These are phyloP conservation scores for Colletes latitarsis DNA, from an alignment of 1,140 invertebrate species.

Conservation along the genomic window DNA sequence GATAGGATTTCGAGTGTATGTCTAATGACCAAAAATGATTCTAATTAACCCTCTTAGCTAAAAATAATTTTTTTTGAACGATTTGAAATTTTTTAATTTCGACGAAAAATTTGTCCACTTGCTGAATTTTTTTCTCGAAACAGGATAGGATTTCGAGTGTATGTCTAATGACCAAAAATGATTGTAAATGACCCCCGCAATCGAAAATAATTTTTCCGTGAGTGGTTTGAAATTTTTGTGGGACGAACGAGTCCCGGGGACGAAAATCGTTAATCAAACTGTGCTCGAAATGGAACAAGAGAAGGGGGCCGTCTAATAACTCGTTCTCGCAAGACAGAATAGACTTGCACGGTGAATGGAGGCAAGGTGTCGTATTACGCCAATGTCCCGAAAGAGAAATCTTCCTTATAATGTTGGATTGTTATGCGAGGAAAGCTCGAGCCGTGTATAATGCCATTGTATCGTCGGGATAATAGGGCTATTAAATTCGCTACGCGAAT, in stretches of 20 bases:
- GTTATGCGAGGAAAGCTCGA: slow-evolving; percentile 49
- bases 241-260: background rate
- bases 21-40: too few species aligned
- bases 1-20: too few species aligned
- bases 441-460: slow-evolving; percentile 48
- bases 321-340: slow-evolving; percentile 53
- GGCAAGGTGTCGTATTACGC: slow-evolving; percentile 59
- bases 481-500: slow-evolving; percentile 51
- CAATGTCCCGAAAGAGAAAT: slow-evolving; percentile 55
- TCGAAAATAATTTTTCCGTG: too few species aligned
- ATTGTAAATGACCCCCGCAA: too few species aligned
- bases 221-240: too few species aligned
- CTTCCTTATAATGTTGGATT: slow-evolving; percentile 58
- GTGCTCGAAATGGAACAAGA: slow-evolving; percentile 49
- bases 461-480: slow-evolving; percentile 56
- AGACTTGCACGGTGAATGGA: slow-evolving; percentile 56
- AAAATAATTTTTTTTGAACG: too few species aligned
- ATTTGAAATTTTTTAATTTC: too few species aligned
- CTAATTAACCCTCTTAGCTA: too few species aligned
- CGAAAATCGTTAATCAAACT: slow-evolving; percentile 59
- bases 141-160: too few species aligned
- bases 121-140: too few species aligned
- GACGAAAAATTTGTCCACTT: too few species aligned
- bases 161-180: too few species aligned
- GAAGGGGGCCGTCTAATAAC: slow-evolving; percentile 51